phyloP scores from a whole-genome alignment of 2,113 vertebrate species.

The Gymnogyps californianus region DNA sequence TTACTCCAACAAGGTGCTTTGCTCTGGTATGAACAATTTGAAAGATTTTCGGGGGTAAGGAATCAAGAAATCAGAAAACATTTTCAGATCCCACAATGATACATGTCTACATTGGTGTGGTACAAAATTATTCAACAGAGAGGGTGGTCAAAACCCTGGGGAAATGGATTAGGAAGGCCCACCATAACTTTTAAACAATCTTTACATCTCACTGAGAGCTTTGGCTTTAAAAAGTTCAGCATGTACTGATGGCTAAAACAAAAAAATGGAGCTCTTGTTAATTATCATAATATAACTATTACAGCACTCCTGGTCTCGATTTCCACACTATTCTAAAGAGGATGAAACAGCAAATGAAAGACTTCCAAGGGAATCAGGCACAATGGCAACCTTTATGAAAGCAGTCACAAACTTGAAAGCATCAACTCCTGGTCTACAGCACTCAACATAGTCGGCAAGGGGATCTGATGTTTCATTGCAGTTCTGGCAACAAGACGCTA shows the following conservation, averaged over 20 bases:
- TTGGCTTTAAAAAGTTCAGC: not conserved
- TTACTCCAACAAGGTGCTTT: not conserved
- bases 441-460: fast-evolving
- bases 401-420: not conserved
- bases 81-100: not conserved
- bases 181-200: not conserved
- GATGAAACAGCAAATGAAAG: not conserved
- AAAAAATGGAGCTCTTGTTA: not conserved
- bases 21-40: not conserved
- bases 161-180: not conserved
- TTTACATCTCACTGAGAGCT: not conserved
- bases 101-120: not conserved
- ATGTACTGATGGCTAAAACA: not conserved
- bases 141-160: not conserved
- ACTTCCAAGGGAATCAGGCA: not conserved
- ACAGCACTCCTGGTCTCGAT: not conserved
- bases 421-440: not conserved
- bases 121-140: not conserved
- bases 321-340: not conserved
- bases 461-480: fast-evolving
- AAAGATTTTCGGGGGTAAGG: not conserved
- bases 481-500: not conserved
- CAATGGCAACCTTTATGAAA: not conserved
- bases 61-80: not conserved
- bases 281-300: not conserved